phyloP scores from a whole-genome alignment of 2,113 vertebrate species.

The Xenopus borealis region DNA sequence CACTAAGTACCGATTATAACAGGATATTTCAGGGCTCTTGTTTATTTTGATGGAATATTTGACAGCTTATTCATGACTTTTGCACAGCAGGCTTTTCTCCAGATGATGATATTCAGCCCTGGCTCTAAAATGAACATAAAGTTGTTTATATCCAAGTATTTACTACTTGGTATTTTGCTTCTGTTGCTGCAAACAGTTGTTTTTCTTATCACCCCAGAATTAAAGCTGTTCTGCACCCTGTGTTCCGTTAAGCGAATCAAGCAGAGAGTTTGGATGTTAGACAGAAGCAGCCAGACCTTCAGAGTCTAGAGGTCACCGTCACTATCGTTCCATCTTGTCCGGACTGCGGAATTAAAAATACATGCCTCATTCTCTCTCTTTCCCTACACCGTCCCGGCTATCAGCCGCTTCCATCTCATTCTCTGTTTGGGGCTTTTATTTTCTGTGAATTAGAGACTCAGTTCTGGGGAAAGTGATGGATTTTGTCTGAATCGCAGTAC shows the following conservation, averaged over 20 bases:
- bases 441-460: slow-evolving; percentile 18
- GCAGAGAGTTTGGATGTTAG: slow-evolving; percentile 13
- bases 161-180: no score
- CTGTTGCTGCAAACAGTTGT: not conserved
- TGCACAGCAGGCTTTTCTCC: no score
- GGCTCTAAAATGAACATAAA: no score
- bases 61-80: no score
- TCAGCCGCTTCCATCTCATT: slow-evolving; percentile 16
- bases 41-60: no score
- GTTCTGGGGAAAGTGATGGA: slow-evolving; percentile 18
- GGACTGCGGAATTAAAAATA: slow-evolving; percentile 33
- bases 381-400: not conserved
- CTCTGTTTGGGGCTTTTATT: slow-evolving; percentile 26
- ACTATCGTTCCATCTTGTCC: slow-evolving; percentile 12
- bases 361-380: not conserved
- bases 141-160: no score
- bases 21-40: no score
- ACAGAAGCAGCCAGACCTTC: slow-evolving; percentile 46
- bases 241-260: slow-evolving; percentile 30
- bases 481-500: slow-evolving; percentile 30
- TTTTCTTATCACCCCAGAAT: not conserved
- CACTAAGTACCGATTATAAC: no score
- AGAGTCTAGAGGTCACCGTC: slow-evolving; percentile 14
- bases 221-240: not conserved
- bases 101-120: no score